Evolutionary conservation across 37 sponge, comb jelly and placozoan species (phyloP).

Genomic region (Chondrilla cf. caribensis): DNA sequence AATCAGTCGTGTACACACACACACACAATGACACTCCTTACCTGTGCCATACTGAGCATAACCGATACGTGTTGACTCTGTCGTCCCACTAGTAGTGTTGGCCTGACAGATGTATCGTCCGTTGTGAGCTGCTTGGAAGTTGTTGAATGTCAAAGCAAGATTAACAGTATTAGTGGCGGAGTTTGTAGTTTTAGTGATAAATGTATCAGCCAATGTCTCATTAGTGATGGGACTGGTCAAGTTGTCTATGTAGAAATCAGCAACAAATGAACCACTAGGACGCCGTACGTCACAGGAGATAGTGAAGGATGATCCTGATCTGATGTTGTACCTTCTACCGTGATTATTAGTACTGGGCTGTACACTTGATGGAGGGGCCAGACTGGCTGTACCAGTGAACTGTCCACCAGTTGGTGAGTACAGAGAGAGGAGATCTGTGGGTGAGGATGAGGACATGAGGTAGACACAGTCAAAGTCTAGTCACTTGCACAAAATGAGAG

Average conservation of each 20-base stretch:
- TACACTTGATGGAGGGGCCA: no score
- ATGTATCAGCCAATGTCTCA: not conserved
- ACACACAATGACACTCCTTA: not conserved
- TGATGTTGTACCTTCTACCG: no score
- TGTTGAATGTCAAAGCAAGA: not conserved
- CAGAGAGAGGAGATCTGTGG: no score
- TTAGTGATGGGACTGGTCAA: not conserved
- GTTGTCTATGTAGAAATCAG: constrained; percentile 1
- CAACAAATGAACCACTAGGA: not conserved
- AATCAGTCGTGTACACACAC: no score
- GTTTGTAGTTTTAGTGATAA: not conserved
- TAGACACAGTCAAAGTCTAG: no score
- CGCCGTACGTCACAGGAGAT: constrained; percentile 2
- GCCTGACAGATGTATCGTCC: constrained; percentile 7
- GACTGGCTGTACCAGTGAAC: no score
- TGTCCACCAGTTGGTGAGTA: no score
- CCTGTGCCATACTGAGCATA: not conserved
- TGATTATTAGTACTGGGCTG: no score
- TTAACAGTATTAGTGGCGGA: no score
- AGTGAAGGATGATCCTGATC: not conserved
- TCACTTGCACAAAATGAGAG: no score
- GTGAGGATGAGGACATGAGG: no score
- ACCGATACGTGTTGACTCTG: no score
- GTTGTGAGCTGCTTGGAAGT: constrained; percentile 3
- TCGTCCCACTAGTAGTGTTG: not conserved